These are phyloP conservation scores for Macrotrachela quadricornifera DNA, from an alignment of 1,140 invertebrate species.

Conservation along the genomic window DNA sequence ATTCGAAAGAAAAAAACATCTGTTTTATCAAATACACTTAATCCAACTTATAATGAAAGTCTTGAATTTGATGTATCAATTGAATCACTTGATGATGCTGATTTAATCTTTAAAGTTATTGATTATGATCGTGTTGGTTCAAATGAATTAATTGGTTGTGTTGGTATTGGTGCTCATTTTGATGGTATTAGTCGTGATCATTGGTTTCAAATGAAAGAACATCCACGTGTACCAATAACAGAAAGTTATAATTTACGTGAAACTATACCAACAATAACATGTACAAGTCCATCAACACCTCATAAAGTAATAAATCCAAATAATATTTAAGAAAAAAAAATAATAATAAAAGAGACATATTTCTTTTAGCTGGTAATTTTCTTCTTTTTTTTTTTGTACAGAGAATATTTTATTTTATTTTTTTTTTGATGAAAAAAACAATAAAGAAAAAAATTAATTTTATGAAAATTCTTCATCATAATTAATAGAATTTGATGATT, in stretches of 20 bases:
- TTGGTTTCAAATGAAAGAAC: constrained; percentile 68
- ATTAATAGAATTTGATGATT: too few relatives aligned
- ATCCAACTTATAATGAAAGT: constrained; percentile 40
- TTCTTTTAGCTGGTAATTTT: too few relatives aligned
- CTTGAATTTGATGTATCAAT: constrained; percentile 39
- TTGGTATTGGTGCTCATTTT: constrained; percentile 50
- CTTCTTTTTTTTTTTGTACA: too few relatives aligned
- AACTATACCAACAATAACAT: constrained; percentile 15
- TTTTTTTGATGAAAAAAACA: too few relatives aligned
- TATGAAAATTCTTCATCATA: too few relatives aligned
- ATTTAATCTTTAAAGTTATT: constrained; percentile 59
- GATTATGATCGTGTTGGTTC: constrained; percentile 70
- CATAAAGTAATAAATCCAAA: too few relatives aligned
- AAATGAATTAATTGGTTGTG: constrained; percentile 63
- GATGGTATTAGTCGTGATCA: constrained; percentile 60
- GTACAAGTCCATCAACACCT: too few relatives aligned
- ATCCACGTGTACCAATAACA: constrained; percentile 54
- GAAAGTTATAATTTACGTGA: constrained; percentile 61
- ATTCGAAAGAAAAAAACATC: constrained; percentile 41
- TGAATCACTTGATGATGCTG: constrained; percentile 56
- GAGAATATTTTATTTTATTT: too few relatives aligned
- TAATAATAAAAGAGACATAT: too few relatives aligned
- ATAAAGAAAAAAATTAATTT: too few relatives aligned
- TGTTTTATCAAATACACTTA: constrained; percentile 34
- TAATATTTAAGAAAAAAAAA: too few relatives aligned